Evolutionary conservation across 2,113 vertebrate genomes (phyloP).

Genomic region (Todiramphus chloris): DNA sequence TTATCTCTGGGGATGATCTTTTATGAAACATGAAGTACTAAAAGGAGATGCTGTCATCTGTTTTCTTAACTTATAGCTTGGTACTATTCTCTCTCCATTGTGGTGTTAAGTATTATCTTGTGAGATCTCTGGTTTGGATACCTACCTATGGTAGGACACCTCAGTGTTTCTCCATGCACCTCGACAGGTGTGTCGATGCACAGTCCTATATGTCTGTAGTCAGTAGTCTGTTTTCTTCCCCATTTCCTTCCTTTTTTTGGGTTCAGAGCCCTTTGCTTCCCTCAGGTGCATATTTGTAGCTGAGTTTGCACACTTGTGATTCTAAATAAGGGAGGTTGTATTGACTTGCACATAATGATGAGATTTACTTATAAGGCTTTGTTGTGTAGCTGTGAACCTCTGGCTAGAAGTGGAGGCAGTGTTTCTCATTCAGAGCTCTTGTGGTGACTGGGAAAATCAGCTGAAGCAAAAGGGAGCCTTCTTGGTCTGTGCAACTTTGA

Average conservation of each 20-base stretch:
- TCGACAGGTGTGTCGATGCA: not conserved
- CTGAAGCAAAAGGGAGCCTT: not conserved
- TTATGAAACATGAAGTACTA: not conserved
- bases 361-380: not conserved
- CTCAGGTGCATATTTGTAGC: not conserved
- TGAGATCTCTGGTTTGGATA: not conserved
- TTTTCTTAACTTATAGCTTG: not conserved
- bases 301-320: not conserved
- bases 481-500: not conserved
- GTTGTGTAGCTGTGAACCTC: not conserved
- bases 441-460: not conserved
- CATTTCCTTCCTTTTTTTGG: not conserved
- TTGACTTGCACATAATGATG: not conserved
- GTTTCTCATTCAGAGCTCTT: not conserved
- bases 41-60: not conserved
- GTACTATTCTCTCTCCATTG: not conserved
- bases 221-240: not conserved
- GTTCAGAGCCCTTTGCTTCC: not conserved
- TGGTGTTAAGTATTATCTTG: not conserved
- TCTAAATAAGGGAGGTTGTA: not conserved
- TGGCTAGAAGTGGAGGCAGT: not conserved
- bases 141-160: not conserved
- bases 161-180: not conserved
- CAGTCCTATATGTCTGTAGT: not conserved
- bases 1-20: not conserved